Conservation (phyloP, 1,140 invertebrate genomes). For the Brachionus rubens region DNA sequence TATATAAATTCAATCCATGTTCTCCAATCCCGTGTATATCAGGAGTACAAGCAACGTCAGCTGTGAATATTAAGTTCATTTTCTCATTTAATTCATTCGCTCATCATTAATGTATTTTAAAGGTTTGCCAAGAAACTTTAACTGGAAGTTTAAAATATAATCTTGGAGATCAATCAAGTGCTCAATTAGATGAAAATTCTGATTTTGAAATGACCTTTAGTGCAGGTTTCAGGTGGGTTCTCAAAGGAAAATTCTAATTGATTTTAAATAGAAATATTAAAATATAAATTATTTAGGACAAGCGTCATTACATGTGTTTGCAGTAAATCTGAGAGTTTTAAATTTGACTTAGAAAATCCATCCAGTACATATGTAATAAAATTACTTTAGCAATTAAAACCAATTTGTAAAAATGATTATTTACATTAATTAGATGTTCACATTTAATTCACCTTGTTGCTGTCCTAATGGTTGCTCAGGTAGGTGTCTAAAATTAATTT, state of each 20-base stretch:
- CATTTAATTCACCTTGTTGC: slow-evolving; percentile 28
- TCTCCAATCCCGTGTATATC: slow-evolving; percentile 11
- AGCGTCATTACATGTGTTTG: background rate
- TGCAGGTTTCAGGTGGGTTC: background rate
- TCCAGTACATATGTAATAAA: too few species aligned
- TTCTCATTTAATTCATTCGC: too few species aligned
- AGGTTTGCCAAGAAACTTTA: slow-evolving; percentile 3
- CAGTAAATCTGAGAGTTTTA: slow-evolving; percentile 12
- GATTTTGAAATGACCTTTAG: background rate
- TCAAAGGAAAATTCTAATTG: background rate
- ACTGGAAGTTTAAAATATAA: background rate
- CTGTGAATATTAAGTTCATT: too few species aligned
- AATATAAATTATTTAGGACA: background rate
- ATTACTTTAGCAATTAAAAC: too few species aligned
- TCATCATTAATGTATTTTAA: too few species aligned
- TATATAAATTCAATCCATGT: slow-evolving; percentile 30
- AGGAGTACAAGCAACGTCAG: background rate
- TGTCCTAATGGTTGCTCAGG: slow-evolving; percentile 40
- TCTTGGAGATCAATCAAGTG: slow-evolving; percentile 34
- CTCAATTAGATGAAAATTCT: background rate
- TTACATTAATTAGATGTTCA: background rate
- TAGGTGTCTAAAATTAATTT: too few species aligned
- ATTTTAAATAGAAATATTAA: background rate
- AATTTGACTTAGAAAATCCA: background rate
- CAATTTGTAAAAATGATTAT: background rate